phyloP scores from a whole-genome alignment of 2,888 invertebrate genomes.

The Oscheius sp. region DNA sequence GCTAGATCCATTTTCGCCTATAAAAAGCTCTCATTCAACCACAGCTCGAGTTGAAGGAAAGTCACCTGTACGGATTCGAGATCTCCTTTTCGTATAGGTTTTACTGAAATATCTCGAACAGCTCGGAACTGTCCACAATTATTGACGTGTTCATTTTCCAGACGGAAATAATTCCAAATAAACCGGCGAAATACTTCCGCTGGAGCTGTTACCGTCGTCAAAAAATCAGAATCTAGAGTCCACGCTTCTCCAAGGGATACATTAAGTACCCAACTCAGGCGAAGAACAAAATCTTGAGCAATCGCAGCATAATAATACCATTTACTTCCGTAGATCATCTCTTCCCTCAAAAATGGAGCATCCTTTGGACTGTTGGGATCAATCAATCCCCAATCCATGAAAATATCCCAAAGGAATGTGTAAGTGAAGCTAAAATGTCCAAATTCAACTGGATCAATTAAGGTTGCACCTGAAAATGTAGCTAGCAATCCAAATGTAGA shows the following conservation, averaged over 20 bases:
- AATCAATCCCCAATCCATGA: constrained; percentile 87
- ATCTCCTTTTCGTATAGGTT: constrained; percentile 79
- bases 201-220: constrained; percentile 67
- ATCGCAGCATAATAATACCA: constrained; percentile 93
- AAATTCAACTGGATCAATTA: constrained; percentile 88
- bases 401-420: constrained; percentile 96
- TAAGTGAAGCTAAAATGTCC: constrained; percentile 88
- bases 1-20: constrained; percentile 66
- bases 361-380: constrained; percentile 86
- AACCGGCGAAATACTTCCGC: constrained; percentile 77
- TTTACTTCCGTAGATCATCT: constrained; percentile 69
- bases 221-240: constrained; percentile 67
- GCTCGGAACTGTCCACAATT: constrained; percentile 97
- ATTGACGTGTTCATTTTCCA: constrained; percentile 98
- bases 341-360: constrained; percentile 77
- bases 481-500: constrained; percentile 81
- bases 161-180: constrained; percentile 98
- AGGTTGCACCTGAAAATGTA: constrained; percentile 83
- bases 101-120: constrained; percentile 94
- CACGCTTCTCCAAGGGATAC: constrained; percentile 76
- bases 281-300: constrained; percentile 88
- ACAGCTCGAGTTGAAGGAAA: constrained; percentile 28
- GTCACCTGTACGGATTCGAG: constrained; percentile 27
- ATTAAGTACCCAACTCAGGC: constrained; percentile 91
- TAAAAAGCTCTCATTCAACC: constrained; percentile 57